Base-by-base conservation (phyloP, 2,888 invertebrate genomes). In the Microplitis deprimator region DNA sequence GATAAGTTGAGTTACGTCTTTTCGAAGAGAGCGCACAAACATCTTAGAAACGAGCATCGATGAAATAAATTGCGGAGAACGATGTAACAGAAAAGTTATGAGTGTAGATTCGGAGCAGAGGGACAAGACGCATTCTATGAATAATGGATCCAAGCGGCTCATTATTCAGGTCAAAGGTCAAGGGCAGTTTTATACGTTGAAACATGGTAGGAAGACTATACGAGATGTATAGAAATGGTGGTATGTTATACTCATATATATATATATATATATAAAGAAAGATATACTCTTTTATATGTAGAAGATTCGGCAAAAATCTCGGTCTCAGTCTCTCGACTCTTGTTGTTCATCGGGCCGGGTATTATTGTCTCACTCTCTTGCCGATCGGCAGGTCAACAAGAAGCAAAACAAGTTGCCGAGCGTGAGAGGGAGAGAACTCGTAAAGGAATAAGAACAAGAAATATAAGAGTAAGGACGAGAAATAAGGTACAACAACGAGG, bases 101-200 rank as follows among this genome's bases (percentile, higher is more conserved):
- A 83, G 82, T 81, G 79, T 82, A 84, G 84, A 86, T 84, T 84
- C 83, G 85, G 84, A 86, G 84, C 84, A 83, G 84, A 83, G 81
- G 83, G 85, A 85, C 86, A 85, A 84, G 85, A 84, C 84, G 84
- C 84, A 85, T 83, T 83, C 84, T 84, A 87, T 87, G 87, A 87
- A 87, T 87, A 87, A 87, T 87, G 86, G 86, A 87, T 86, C 81
- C 80, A 75, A 80, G 82, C 79, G 83, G 83, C 85, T 87, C 86
- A 87, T 87, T 87, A 87, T 87, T 83, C 87, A 84, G 87, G 86
- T 86, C 83, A 84, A 82, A 84, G 86, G 87, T 87, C 87, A 86
- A 87, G 87, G 87, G 85, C 87, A 84, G 84, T 83, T 85, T 85
- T 85, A 83, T 85, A 82, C 82, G 82, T 82, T 84, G 83, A 84